Base-by-base conservation (phyloP, 1,140 invertebrate species). In the Eufriesea mexicana region DNA sequence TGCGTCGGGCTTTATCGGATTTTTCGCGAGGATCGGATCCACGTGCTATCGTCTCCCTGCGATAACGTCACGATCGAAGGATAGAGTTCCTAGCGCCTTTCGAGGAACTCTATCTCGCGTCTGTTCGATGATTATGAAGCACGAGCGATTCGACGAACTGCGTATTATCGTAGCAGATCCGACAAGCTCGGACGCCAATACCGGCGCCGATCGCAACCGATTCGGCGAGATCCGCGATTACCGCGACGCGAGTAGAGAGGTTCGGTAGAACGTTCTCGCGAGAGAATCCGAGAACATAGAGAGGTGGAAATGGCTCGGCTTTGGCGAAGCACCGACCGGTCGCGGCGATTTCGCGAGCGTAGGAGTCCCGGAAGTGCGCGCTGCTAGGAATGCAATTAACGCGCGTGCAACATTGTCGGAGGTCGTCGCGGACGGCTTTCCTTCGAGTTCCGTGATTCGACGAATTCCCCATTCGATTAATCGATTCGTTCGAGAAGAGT, bases 331-430 rank as follows among this genome's bases (percentile, higher is more conserved):
- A 10, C 59, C 25, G 73, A 64, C 47, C 42, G n/a, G 45, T 72
- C 23, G 14, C n/a, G 10, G 45, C 20, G n/a, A 61, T 28, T 75
- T 61, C 25, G 70, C 42, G 42, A 55, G 72, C 51, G 71, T 74
- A 57, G 61, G 72, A 28, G 71, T 81, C 35, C 18, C 71, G 79
- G 71, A 81, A 81, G 59, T 62, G 4, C 9, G 6, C 16, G 42
- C 54, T n/a, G 18, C 54, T 23, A 61, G 79, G 79, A 70, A 81
- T 73, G 54, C 64, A 73, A 86, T 86, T 85, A 85, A 82, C 45
- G 62, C 71, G 71, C n/a, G 49, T 57, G 28, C 59, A n/a, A 59
- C 42, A 67, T 55, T 71, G 57, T 51, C n/a, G 23, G 12, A 28
- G 55, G 42, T 35, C 42, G 62, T 6, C 47, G 47, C 18, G 28